Percentiles rank a stretch among this genome's conserved stretches.
These are phyloP conservation scores for Scomberomorus guttatus DNA, from an alignment of 2,797 vertebrate species.

Conservation along the genomic window DNA sequence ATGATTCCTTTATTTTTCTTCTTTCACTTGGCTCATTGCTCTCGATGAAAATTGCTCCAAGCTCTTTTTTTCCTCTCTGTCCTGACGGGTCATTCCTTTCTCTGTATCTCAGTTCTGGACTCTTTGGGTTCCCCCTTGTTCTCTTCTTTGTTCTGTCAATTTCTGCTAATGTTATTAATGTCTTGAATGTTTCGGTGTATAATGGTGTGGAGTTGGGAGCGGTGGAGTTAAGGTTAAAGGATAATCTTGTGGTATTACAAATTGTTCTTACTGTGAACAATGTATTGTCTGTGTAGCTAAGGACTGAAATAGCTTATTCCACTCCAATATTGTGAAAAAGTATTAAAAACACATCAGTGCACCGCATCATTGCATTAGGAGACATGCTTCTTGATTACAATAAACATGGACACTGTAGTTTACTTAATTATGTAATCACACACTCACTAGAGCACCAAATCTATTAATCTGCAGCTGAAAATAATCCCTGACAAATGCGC, in stretches of 20 bases:
- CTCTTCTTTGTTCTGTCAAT: neutral
- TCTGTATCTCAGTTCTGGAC: slow-evolving; percentile 3
- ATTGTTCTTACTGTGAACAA: neutral
- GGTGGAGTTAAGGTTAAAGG: neutral
- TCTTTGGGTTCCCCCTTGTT: neutral
- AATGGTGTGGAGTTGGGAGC: neutral
- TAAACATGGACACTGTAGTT: neutral
- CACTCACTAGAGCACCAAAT: too few relatives aligned
- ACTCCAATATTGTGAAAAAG: too few relatives aligned
- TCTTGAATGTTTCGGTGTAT: too few relatives aligned
- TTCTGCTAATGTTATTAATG: neutral
- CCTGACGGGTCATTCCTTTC: slow-evolving; percentile 15
- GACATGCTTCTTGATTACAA: neutral
- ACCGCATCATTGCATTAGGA: neutral
- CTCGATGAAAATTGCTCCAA: slow-evolving; percentile 28
- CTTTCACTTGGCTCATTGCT: slow-evolving; percentile 8
- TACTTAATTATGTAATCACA: too few relatives aligned
- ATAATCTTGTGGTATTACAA: neutral
- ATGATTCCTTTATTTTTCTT: slow-evolving; percentile 4
- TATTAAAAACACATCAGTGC: neutral
- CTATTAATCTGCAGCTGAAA: too few relatives aligned
- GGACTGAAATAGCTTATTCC: neutral
- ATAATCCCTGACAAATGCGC: too few relatives aligned
- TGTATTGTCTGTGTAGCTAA: neutral
- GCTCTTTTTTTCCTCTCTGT: slow-evolving; percentile 24